phyloP scores from a whole-genome alignment of 2,888 invertebrate species.

The Phalera bucephala region DNA sequence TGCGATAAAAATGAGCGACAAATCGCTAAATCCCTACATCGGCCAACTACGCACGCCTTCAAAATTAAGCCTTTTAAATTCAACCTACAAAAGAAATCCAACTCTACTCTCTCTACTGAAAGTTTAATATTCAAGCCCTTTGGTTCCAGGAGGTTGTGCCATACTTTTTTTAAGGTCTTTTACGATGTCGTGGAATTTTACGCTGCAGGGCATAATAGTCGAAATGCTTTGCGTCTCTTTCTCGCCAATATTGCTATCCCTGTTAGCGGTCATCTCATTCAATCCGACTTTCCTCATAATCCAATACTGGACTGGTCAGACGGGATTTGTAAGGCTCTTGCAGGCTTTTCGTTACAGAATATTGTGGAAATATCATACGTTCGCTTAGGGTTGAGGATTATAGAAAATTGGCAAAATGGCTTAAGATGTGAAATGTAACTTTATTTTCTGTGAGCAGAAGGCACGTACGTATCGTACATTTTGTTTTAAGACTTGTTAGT shows the following conservation, averaged over 20 bases:
- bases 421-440: constrained; percentile 10
- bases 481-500: no score
- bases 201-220: constrained; percentile 65
- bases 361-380: constrained; percentile 60
- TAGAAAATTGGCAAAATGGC: constrained; percentile 50
- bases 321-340: constrained; percentile 59
- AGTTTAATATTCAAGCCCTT: constrained; percentile 8
- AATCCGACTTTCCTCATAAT: constrained; percentile 64
- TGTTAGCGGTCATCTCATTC: constrained; percentile 58
- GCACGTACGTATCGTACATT: no score
- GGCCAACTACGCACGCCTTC: constrained; percentile 78
- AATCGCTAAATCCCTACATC: constrained; percentile 73
- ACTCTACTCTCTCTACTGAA: constrained; percentile 13
- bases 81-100: constrained; percentile 20
- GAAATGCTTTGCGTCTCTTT: constrained; percentile 36
- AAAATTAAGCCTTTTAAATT: constrained; percentile 71
- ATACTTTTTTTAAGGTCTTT: constrained; percentile 54
- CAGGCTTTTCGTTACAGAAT: constrained; percentile 39
- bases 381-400: constrained; percentile 47
- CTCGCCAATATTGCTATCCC: constrained; percentile 29
- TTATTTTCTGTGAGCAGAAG: not conserved
- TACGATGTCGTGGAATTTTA: constrained; percentile 74
- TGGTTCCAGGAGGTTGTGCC: constrained; percentile 29
- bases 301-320: constrained; percentile 61
- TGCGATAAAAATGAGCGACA: constrained; percentile 70